Conservation (phyloP, 2,113 vertebrate species). For the Pimephales promelas region DNA sequence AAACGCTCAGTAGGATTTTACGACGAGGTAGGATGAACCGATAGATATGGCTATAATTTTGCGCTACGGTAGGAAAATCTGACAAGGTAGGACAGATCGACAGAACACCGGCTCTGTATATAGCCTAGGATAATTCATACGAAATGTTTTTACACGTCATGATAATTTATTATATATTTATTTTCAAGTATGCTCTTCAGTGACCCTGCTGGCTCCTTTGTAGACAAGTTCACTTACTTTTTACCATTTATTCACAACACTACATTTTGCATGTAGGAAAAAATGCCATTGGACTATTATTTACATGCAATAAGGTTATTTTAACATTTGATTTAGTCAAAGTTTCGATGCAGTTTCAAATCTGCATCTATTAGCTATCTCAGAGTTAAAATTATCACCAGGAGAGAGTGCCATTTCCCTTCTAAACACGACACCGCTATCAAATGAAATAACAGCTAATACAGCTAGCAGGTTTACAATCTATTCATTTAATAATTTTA, state of each 20-base stretch:
- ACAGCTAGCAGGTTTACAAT: background rate
- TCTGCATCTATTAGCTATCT: background rate
- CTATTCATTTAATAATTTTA: background rate
- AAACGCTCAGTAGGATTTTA: no score
- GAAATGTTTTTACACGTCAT: background rate
- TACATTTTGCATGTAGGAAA: background rate
- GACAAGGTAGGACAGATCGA: no score
- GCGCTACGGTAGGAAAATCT: no score
- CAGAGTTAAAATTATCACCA: background rate
- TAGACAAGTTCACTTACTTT: background rate
- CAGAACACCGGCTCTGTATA: no score
- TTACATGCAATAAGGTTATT: background rate
- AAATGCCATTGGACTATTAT: background rate
- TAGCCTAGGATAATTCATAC: no score
- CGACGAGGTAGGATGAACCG: no score
- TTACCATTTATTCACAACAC: no score
- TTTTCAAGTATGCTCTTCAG: background rate
- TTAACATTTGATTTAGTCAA: background rate
- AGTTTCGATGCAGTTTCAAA: background rate
- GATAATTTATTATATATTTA: background rate
- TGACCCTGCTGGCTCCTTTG: background rate
- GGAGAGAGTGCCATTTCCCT: background rate
- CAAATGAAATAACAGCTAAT: background rate
- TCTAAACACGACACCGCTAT: background rate
- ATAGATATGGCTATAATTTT: no score